These are phyloP conservation scores for Planiliza haematocheilus DNA, from an alignment of 2,113 vertebrate species.

Conservation along the genomic window DNA sequence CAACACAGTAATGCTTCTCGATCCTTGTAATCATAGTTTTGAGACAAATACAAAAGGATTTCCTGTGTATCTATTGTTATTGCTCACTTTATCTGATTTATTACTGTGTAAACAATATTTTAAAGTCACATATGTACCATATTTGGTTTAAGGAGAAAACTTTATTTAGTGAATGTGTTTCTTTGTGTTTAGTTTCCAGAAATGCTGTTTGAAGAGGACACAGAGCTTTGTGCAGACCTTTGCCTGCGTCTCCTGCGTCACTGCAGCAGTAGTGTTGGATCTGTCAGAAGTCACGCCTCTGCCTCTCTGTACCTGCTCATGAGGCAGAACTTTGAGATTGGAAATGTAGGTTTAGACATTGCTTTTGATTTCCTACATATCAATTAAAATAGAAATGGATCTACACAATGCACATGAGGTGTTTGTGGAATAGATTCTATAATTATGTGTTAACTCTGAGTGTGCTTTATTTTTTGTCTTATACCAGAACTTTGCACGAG, in stretches of 20 bases:
- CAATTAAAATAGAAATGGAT: not conserved
- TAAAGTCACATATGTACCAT: not conserved
- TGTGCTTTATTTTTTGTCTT: not conserved
- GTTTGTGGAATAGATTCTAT: not conserved
- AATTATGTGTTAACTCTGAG: not conserved
- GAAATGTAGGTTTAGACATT: constrained; percentile 84
- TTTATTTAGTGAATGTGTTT: not conserved
- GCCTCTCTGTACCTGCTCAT: constrained; percentile 95
- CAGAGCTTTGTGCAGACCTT: constrained; percentile 91
- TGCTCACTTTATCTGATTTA: not conserved
- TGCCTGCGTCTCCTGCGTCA: constrained; percentile 92
- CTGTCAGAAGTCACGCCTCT: constrained; percentile 89
- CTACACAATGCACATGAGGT: not conserved
- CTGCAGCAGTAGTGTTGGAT: constrained; percentile 88
- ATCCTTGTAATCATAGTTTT: not conserved
- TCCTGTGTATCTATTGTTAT: not conserved
- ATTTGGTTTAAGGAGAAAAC: not conserved
- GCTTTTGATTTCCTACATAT: not conserved
- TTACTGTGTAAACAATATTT: not conserved
- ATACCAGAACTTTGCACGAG: constrained; percentile 91
- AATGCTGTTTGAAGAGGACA: constrained; percentile 95
- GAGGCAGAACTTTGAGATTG: constrained; percentile 95
- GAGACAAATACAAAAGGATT: not conserved
- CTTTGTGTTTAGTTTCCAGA: constrained; percentile 88
- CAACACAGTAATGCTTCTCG: not conserved